phyloP scores from a whole-genome alignment of 2,113 vertebrate genomes.

The Scopus umbretta region DNA sequence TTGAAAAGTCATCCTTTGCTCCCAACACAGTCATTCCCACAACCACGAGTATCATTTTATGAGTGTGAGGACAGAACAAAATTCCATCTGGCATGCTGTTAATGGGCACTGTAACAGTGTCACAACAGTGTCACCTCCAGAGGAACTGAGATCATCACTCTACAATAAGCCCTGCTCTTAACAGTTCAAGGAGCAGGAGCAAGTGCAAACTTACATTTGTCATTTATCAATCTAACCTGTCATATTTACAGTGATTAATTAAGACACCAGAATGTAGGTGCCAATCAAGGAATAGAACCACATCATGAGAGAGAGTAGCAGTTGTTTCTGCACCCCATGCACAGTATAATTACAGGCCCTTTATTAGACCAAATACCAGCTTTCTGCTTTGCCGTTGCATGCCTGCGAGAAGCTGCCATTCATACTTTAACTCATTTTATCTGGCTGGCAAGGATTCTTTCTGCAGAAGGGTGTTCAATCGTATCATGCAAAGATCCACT shows the following conservation, averaged over 20 bases:
- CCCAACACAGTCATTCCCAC: conserved; percentile 26
- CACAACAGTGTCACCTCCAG: conserved; percentile 63
- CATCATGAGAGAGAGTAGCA: no score
- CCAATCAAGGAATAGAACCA: no score
- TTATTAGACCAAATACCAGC: no score
- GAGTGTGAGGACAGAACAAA: conserved; percentile 66
- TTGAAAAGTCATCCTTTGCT: conserved; percentile 46
- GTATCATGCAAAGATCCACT: background rate
- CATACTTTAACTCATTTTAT: no score
- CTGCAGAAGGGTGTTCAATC: no score
- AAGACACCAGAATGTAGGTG: no score
- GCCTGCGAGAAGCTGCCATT: no score
- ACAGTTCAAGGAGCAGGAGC: conserved; percentile 43
- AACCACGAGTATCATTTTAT: conserved; percentile 50
- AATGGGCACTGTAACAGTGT: conserved; percentile 59
- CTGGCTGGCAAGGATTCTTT: no score
- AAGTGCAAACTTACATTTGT: conserved; percentile 48
- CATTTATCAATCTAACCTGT: conserved; percentile 48
- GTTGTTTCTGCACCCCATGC: no score
- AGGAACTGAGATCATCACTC: conserved; percentile 60
- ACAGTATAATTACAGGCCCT: no score
- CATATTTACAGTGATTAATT: no score
- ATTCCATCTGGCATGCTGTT: conserved; percentile 71
- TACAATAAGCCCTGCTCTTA: conserved; percentile 39
- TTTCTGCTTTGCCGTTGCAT: no score